Conservation (phyloP, 2,888 invertebrate genomes). For the Acanthosepion pharaonis region DNA sequence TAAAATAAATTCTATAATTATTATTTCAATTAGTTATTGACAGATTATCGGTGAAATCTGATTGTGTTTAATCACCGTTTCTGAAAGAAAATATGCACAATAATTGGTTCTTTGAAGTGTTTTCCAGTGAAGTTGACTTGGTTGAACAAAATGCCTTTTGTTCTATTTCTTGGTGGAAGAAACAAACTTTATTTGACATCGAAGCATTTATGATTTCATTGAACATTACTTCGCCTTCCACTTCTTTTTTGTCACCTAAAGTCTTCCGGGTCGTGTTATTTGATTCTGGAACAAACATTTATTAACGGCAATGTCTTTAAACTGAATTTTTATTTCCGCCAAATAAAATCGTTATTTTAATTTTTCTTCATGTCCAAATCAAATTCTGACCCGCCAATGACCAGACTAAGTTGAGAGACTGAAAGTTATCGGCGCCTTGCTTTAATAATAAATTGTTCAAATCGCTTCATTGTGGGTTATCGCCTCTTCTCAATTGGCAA, state of each 20-base stretch:
- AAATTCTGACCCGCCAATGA: neutral
- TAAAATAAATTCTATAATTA: no score
- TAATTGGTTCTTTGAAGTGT: no score
- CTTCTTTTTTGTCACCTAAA: neutral
- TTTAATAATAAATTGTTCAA: neutral
- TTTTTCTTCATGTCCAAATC: neutral
- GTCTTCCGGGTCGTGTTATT: neutral
- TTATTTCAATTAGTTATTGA: no score
- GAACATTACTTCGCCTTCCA: neutral
- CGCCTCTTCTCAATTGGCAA: neutral
- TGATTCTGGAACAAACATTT: neutral
- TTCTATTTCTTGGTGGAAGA: no score
- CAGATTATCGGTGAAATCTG: no score
- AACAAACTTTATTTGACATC: no score
- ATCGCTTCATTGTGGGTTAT: neutral
- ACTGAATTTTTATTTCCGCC: neutral
- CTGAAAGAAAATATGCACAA: no score
- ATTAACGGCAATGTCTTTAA: neutral
- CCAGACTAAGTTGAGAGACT: neutral
- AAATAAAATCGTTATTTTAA: conserved; percentile 11
- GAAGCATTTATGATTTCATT: no score
- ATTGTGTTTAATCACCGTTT: no score
- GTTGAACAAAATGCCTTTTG: no score
- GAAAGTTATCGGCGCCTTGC: neutral
- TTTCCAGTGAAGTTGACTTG: no score